Conservation (phyloP, 2,888 invertebrate species). For the Thymelicus lineola region DNA sequence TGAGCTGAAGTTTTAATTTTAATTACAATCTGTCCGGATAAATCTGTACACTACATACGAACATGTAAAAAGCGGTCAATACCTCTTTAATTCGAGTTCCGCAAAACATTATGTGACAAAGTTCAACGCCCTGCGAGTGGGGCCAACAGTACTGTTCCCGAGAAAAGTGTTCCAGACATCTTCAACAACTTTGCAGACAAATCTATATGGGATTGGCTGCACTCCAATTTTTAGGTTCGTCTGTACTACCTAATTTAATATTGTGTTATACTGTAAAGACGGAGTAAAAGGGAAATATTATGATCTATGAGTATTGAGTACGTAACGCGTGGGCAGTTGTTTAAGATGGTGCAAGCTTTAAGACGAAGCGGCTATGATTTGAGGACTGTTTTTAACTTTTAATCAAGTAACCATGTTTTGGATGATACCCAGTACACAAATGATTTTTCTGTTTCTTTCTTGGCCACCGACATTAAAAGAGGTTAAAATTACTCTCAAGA, state of each 20-base stretch:
- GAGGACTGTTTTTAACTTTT: background rate
- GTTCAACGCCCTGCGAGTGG: conserved; percentile 39
- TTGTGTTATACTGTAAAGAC: conserved; percentile 5
- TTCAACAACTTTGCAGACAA: conserved; percentile 42
- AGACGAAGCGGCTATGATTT: background rate
- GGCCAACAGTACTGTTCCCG: conserved; percentile 19
- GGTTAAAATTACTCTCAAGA: no score
- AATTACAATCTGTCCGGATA: background rate
- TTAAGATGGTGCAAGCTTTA: conserved; percentile 7
- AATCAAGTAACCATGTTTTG: no score
- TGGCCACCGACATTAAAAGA: no score
- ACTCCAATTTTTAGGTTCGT: conserved; percentile 38
- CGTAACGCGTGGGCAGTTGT: conserved; percentile 23
- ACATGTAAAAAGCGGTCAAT: conserved; percentile 27
- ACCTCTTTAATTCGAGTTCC: conserved; percentile 27
- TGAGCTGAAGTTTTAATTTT: background rate
- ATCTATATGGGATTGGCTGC: conserved; percentile 42
- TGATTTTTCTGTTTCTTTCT: no score
- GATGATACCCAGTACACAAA: no score
- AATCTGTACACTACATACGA: conserved; percentile 3
- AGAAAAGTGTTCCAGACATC: conserved; percentile 44
- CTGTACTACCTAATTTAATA: background rate
- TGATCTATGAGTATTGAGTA: conserved; percentile 23
- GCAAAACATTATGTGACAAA: conserved; percentile 36
- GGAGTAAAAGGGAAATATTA: conserved; percentile 36